A percentile compares a stretch with the other conserved stretches of the same genome.
These are phyloP conservation scores for Chrysemys picta DNA, from an alignment of 2,113 vertebrate genomes.

Conservation along the genomic window DNA sequence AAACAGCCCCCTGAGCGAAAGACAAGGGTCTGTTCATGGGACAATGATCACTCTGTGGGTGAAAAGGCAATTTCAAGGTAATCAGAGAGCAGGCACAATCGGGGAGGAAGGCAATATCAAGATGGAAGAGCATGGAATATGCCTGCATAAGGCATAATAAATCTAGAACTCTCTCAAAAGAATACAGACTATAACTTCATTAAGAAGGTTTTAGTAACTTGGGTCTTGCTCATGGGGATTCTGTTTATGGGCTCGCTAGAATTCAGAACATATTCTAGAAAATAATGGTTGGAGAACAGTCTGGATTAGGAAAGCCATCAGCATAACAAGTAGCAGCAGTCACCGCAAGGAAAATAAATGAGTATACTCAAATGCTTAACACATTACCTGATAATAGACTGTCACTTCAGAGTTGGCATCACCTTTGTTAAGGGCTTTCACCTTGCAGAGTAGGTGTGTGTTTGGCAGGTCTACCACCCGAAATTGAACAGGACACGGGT, in stretches of 20 bases:
- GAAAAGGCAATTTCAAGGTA: background rate
- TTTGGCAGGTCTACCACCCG: constrained; percentile 91
- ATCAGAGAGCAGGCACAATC: background rate
- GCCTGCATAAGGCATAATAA: background rate
- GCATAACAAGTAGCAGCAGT: rapidly evolving
- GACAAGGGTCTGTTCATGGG: background rate
- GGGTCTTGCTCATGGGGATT: background rate
- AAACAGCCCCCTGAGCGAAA: rapidly evolving
- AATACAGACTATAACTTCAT: background rate
- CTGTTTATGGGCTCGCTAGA: rapidly evolving
- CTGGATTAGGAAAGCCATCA: rapidly evolving
- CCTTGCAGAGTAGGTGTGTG: constrained; percentile 89
- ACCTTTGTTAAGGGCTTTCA: constrained; percentile 92
- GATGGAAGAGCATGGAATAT: no score
- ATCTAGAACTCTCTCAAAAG: background rate
- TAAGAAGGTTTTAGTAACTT: background rate
- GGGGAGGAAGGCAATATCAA: rapidly evolving
- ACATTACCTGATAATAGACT: constrained; percentile 91
- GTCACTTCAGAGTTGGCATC: constrained; percentile 97
- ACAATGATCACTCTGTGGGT: rapidly evolving
- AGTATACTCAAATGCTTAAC: background rate
- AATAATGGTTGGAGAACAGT: background rate
- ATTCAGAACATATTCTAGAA: background rate
- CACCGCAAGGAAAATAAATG: background rate
- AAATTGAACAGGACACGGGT: constrained; percentile 91